Conservation (phyloP, 2,888 invertebrate genomes). For the Euzophera pinguis region DNA sequence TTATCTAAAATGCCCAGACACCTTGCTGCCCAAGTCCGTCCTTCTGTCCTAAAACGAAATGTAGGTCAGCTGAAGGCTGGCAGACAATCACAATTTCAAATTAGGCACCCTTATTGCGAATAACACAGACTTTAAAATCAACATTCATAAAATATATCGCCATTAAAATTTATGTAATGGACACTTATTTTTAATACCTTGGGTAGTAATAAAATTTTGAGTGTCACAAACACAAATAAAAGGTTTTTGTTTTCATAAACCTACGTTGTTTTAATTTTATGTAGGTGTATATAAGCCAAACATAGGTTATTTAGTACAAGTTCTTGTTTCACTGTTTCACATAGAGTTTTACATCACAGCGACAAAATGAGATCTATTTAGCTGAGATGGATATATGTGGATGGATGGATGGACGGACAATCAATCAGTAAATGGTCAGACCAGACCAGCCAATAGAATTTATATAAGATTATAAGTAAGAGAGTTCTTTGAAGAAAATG, state of each 20-base stretch:
- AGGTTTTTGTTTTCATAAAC: not conserved
- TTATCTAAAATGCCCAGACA: constrained; percentile 71
- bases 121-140: constrained; percentile 30
- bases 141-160: not conserved
- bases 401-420: too few species aligned
- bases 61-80: constrained; percentile 63
- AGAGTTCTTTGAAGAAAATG: too few species aligned
- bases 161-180: not conserved
- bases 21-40: constrained; percentile 47
- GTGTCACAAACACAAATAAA: not conserved
- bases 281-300: too few species aligned
- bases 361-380: too few species aligned
- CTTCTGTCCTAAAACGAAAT: constrained; percentile 63
- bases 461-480: too few species aligned
- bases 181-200: not conserved
- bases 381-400: too few species aligned
- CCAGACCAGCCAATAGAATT: too few species aligned
- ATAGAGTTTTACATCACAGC: too few species aligned
- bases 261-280: too few species aligned
- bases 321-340: too few species aligned
- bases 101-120: constrained; percentile 52
- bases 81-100: constrained; percentile 77
- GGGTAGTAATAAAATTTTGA: not conserved
- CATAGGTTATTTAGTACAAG: too few species aligned
- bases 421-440: too few species aligned